phyloP scores from a whole-genome alignment of 2,113 vertebrate genomes.

The Micronisus gabar region DNA sequence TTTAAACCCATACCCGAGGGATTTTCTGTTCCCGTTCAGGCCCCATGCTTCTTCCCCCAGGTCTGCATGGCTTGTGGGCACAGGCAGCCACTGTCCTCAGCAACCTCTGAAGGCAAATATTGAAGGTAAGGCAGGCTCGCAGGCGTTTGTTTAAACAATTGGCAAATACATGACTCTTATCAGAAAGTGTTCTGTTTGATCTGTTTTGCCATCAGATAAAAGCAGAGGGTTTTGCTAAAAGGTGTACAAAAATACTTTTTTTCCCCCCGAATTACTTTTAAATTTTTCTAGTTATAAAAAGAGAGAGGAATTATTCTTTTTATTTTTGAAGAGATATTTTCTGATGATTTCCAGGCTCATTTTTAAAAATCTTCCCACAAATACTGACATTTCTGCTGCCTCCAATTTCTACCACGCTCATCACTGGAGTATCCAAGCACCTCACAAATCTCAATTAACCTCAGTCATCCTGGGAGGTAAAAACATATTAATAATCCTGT shows the following conservation, averaged over 20 bases:
- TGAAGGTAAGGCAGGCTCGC: not conserved
- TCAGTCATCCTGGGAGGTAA: not conserved
- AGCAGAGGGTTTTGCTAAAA: not conserved
- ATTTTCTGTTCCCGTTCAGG: not conserved
- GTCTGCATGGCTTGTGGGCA: not conserved
- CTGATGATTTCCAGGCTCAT: not conserved
- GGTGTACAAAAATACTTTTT: not conserved
- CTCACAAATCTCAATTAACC: slow-evolving; percentile 55
- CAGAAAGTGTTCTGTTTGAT: not conserved
- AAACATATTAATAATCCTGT: slow-evolving; percentile 23
- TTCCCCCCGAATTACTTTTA: not conserved
- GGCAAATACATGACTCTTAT: not conserved
- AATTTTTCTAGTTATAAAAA: not conserved
- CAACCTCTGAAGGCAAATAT: not conserved
- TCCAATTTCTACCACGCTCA: not conserved
- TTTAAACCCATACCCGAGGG: accelerated
- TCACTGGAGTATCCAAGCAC: not conserved
- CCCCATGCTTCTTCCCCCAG: not conserved
- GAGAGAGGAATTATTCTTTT: not conserved
- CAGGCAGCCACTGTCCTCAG: not conserved
- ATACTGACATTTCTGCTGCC: not conserved
- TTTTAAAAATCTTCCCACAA: not conserved
- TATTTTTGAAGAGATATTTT: not conserved
- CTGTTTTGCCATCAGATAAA: slow-evolving; percentile 13
- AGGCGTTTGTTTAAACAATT: not conserved